A percentile compares a stretch with the other conserved stretches of the same genome.
Conservation (phyloP, 2,797 vertebrate genomes). For the Coranthus polyacanthus region DNA sequence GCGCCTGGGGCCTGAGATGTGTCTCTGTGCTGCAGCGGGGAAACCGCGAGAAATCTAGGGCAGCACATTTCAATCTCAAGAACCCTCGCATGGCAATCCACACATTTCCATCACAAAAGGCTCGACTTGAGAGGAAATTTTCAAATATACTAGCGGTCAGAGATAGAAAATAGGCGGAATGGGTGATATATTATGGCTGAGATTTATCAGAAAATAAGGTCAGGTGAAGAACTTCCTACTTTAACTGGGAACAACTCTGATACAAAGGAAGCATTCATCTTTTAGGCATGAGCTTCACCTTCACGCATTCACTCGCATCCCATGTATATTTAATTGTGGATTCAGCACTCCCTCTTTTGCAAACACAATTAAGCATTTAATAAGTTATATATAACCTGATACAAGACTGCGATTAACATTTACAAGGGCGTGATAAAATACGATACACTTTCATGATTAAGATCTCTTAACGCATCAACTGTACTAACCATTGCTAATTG, state of each 20-base stretch:
- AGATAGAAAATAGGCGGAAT: conserved; percentile 28
- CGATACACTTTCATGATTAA: conserved; percentile 44
- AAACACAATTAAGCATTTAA: conserved; percentile 52
- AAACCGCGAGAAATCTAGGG: conserved; percentile 65
- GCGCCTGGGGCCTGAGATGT: conserved; percentile 18
- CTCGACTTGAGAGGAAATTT: conserved; percentile 16
- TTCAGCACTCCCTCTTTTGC: conserved; percentile 32
- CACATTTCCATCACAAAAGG: conserved; percentile 66
- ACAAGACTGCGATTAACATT: conserved; percentile 49
- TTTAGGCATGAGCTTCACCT: conserved; percentile 6
- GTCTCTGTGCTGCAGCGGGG: conserved; percentile 14
- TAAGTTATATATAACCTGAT: conserved; percentile 56
- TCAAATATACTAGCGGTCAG: conserved; percentile 7
- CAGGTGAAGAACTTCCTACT: conserved; percentile 14
- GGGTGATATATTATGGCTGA: conserved; percentile 15
- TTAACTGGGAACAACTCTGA: conserved; percentile 16
- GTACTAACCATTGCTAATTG: conserved; percentile 42
- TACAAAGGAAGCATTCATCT: conserved; percentile 8
- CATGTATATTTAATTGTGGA: conserved; percentile 46
- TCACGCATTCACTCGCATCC: conserved; percentile 11
- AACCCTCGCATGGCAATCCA: conserved; percentile 45
- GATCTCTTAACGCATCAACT: conserved; percentile 48
- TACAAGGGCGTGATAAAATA: conserved; percentile 48
- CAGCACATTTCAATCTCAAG: conserved; percentile 56
- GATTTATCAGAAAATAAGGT: conserved; percentile 23